Evolutionary conservation across 2,888 invertebrate genomes (phyloP).

Genomic region (Periphyllus acericola): DNA sequence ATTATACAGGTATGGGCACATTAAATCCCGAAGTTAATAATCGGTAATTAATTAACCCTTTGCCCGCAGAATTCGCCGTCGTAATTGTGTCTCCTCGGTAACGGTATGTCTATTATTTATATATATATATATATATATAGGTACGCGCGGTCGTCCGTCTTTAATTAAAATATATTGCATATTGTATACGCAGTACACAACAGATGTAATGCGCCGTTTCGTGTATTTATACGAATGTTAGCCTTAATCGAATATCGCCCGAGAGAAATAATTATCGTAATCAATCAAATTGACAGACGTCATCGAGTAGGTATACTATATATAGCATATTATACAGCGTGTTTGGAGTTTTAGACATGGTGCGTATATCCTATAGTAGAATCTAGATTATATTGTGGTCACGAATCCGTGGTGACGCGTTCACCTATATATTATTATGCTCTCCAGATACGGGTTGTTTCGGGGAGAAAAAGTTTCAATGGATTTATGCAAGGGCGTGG

Average conservation of each 20-base stretch:
- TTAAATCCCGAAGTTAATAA: not conserved
- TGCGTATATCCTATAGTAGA: too few species aligned
- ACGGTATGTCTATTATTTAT: not conserved
- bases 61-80: not conserved
- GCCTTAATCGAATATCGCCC: not conserved
- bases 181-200: not conserved
- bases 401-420: too few species aligned
- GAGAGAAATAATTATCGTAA: constrained; percentile 6
- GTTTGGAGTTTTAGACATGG: too few species aligned
- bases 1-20: not conserved
- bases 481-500: too few species aligned
- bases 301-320: not conserved
- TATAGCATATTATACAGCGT: not conserved
- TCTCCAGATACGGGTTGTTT: too few species aligned
- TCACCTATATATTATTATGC: too few species aligned
- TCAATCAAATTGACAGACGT: constrained; percentile 3
- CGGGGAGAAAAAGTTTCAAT: too few species aligned
- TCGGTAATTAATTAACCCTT: not conserved
- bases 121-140: not conserved
- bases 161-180: not conserved
- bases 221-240: not conserved
- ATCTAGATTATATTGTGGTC: too few species aligned
- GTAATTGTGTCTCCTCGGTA: not conserved
- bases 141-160: not conserved
- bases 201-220: not conserved